A percentile compares a stretch with the other conserved stretches of the same genome.
These are phyloP conservation scores for Xestia rhomboidea DNA, from an alignment of 2,888 invertebrate genomes.

Conservation along the genomic window DNA sequence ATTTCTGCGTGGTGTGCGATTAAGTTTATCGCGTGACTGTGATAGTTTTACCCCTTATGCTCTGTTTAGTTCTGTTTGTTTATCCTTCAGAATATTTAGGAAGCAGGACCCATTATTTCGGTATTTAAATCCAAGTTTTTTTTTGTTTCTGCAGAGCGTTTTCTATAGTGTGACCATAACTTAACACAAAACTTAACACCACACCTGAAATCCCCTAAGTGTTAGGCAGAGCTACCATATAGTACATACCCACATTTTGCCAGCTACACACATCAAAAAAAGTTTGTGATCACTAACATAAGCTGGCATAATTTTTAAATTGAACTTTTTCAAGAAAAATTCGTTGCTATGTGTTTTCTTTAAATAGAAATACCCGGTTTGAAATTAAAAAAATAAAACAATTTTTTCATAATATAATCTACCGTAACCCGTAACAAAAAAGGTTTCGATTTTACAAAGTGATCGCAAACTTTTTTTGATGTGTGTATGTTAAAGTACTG, in stretches of 20 bases:
- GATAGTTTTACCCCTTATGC: neutral
- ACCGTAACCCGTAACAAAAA: too few species aligned
- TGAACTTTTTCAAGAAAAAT: too few species aligned
- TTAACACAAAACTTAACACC: neutral
- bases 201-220: fast-evolving
- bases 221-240: neutral
- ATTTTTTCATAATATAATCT: too few species aligned
- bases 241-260: neutral
- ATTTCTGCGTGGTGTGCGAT: conserved; percentile 18
- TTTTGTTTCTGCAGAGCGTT: too few species aligned
- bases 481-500: neutral
- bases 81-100: conserved; percentile 1
- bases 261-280: too few species aligned
- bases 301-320: too few species aligned
- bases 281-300: too few species aligned
- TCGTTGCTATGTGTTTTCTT: too few species aligned
- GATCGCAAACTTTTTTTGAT: too few species aligned
- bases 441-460: too few species aligned
- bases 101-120: neutral
- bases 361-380: too few species aligned
- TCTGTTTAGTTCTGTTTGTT: neutral
- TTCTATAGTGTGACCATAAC: neutral
- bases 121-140: neutral
- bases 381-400: too few species aligned
- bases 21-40: conserved; percentile 31